phyloP scores from a whole-genome alignment of 2,113 vertebrate species.

The Gracilinanus agilis region DNA sequence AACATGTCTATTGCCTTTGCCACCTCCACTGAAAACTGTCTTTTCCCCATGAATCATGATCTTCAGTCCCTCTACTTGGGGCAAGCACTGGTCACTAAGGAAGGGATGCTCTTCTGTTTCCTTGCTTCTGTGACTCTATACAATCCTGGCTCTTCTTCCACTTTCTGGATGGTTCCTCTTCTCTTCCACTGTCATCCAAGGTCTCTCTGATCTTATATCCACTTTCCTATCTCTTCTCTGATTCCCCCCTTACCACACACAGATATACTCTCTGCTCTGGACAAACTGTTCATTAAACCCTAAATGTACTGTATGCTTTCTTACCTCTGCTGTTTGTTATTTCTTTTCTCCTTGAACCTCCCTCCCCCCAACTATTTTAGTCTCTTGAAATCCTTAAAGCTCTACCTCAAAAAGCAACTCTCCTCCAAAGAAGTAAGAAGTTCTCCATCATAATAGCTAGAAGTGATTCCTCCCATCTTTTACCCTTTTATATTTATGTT shows the following conservation, averaged over 20 bases:
- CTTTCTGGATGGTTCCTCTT: neutral
- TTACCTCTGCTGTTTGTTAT: neutral
- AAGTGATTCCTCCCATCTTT: too few species aligned
- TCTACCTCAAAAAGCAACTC: too few species aligned
- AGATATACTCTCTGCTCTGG: neutral
- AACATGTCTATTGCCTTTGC: neutral
- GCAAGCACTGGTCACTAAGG: neutral
- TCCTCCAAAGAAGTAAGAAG: too few species aligned
- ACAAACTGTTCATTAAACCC: neutral
- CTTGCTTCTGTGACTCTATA: neutral
- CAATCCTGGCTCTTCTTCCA: neutral
- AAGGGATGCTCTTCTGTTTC: neutral
- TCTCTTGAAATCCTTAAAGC: too few species aligned
- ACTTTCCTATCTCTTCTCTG: neutral
- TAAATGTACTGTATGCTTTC: neutral
- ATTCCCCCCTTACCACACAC: neutral
- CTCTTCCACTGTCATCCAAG: neutral
- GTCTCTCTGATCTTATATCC: neutral
- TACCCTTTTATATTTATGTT: too few species aligned
- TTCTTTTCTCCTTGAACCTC: neutral
- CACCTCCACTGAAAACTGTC: neutral
- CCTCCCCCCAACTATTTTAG: too few species aligned
- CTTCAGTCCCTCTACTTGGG: neutral
- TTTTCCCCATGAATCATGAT: neutral
- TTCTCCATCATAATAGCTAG: too few species aligned